Conservation (phyloP, 1,140 invertebrate species). For the Cecropterus lyciades region DNA sequence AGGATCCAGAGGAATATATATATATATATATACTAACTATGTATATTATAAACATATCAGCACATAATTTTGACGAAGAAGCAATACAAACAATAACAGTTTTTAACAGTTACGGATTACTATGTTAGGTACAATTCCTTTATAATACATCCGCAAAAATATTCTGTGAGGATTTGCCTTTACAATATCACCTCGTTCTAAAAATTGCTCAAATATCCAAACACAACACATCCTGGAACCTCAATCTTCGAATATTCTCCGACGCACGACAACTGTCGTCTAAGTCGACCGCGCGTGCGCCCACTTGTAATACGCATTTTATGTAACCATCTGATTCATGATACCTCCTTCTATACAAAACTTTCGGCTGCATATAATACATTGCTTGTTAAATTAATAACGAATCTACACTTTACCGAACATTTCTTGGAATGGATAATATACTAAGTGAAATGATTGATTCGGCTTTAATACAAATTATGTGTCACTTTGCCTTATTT, state of each 20-base stretch:
- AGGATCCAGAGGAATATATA: no score
- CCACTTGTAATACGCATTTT: conserved; percentile 24
- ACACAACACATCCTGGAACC: conserved; percentile 21
- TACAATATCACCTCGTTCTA: not conserved
- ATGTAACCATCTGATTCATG: conserved; percentile 17
- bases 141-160: no score
- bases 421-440: not conserved
- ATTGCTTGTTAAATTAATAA: not conserved
- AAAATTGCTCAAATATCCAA: not conserved
- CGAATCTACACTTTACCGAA: not conserved
- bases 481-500: conserved; percentile 18
- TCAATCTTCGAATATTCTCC: not conserved
- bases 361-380: not conserved
- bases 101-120: no score
- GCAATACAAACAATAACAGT: no score
- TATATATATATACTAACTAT: no score
- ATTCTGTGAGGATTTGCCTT: not conserved
- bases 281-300: conserved; percentile 22
- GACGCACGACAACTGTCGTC: conserved; percentile 9
- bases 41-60: no score
- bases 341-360: not conserved
- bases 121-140: no score
- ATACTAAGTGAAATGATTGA: no score
- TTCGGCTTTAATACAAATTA: not conserved
- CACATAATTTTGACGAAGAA: no score